Evolutionary conservation across 2,888 invertebrate species (phyloP).

Genomic region (Drosophila falleni): DNA sequence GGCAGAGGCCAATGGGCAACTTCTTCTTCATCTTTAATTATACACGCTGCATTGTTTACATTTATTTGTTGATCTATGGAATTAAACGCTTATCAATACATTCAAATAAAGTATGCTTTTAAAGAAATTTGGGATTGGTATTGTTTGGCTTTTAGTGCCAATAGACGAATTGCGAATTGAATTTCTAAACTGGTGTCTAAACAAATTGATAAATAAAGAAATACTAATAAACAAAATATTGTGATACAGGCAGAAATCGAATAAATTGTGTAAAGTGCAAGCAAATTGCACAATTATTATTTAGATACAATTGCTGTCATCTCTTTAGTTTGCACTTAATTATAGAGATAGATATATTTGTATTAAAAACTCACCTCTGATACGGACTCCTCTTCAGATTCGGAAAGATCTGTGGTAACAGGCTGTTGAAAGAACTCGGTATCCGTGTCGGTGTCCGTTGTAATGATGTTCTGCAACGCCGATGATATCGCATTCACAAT

Average conservation of each 20-base stretch:
- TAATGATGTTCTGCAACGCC: slow-evolving; percentile 86
- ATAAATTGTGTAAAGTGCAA: background rate
- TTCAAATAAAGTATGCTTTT: background rate
- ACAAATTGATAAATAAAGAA: slow-evolving; percentile 3
- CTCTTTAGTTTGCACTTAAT: background rate
- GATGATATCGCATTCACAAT: slow-evolving; percentile 83
- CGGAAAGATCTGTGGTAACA: slow-evolving; percentile 97
- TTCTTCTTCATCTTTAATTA: background rate
- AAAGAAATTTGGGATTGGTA: background rate
- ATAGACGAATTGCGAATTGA: background rate
- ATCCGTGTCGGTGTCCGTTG: slow-evolving; percentile 95
- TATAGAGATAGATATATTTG: background rate
- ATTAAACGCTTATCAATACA: background rate
- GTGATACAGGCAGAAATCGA: background rate
- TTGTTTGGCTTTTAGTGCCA: background rate
- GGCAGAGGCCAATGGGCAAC: background rate
- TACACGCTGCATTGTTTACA: background rate
- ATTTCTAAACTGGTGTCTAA: slow-evolving; percentile 9
- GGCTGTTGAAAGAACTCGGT: slow-evolving; percentile 92
- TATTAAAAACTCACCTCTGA: slow-evolving; percentile 91
- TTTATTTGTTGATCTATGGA: slow-evolving; percentile 1
- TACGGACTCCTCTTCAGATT: slow-evolving; percentile 98
- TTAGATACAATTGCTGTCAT: background rate
- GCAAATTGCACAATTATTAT: background rate
- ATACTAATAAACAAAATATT: background rate